Percentiles rank a stretch among this genome's conserved stretches.
These are phyloP conservation scores for Porites cylindrica DNA, from an alignment of 92 coral and sea anemone species.

Conservation along the genomic window DNA sequence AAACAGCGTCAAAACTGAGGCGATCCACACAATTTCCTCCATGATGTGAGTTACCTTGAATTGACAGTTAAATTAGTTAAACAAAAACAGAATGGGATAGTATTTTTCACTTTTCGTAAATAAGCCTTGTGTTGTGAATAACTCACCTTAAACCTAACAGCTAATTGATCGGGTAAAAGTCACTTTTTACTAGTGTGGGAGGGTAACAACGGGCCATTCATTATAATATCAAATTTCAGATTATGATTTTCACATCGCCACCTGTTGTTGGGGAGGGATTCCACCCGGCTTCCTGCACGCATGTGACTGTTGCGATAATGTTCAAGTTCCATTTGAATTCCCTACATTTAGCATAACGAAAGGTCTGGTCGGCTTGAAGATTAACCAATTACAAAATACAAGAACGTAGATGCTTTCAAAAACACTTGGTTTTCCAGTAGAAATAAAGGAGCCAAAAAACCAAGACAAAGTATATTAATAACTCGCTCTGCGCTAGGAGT, in stretches of 20 bases:
- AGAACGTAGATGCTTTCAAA: no score
- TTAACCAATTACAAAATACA: no score
- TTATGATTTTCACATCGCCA: conserved; percentile 7
- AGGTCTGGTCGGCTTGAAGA: no score
- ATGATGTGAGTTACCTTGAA: neutral
- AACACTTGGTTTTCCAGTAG: no score
- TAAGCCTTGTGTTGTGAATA: neutral
- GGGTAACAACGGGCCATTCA: neutral
- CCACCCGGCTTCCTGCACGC: conserved; percentile 21
- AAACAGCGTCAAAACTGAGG: neutral
- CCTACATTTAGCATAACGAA: no score
- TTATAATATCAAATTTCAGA: neutral
- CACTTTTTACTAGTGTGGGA: no score
- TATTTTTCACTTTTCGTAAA: no score
- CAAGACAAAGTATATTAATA: no score
- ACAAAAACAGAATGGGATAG: neutral
- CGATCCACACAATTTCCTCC: neutral
- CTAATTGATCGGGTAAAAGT: no score
- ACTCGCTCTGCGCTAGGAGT: no score
- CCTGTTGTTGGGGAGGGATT: conserved; percentile 37
- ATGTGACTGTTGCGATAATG: conserved; percentile 14
- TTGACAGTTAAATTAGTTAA: neutral
- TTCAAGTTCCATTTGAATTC: no score
- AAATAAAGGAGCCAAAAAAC: no score
- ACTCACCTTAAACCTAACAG: neutral